phyloP scores from a whole-genome alignment of 2,797 vertebrate species.

The Eulemur mongoz region DNA sequence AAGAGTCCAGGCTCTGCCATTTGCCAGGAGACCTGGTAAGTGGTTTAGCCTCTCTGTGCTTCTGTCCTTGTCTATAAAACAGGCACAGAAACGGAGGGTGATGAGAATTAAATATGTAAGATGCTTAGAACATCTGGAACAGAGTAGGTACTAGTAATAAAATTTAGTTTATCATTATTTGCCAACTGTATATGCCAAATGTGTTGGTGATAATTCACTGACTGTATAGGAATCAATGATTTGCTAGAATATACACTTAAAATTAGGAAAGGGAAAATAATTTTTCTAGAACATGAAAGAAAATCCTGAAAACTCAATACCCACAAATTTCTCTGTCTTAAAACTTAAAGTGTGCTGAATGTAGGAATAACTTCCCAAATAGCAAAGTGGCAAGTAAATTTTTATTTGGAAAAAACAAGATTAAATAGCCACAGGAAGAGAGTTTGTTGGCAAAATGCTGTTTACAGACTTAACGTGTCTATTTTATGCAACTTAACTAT shows the following conservation, averaged over 20 bases:
- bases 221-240: neutral
- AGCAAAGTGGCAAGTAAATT: neutral
- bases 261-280: constrained; percentile 21
- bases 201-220: neutral
- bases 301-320: neutral
- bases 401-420: neutral
- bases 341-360: neutral
- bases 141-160: neutral
- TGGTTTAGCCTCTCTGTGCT: neutral
- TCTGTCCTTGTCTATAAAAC: neutral
- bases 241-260: neutral
- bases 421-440: neutral
- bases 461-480: neutral
- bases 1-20: neutral
- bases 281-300: constrained; percentile 12
- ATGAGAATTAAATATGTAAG: neutral
- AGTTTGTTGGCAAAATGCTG: neutral
- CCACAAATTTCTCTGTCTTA: neutral
- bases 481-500: neutral
- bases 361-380: neutral
- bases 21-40: neutral
- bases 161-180: neutral
- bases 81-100: neutral
- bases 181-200: neutral
- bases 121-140: neutral